Evolutionary conservation across 2,113 vertebrate genomes (phyloP), one percentile per base, ranked within the genome.

Genomic region (Panurus biarmicus): DNA sequence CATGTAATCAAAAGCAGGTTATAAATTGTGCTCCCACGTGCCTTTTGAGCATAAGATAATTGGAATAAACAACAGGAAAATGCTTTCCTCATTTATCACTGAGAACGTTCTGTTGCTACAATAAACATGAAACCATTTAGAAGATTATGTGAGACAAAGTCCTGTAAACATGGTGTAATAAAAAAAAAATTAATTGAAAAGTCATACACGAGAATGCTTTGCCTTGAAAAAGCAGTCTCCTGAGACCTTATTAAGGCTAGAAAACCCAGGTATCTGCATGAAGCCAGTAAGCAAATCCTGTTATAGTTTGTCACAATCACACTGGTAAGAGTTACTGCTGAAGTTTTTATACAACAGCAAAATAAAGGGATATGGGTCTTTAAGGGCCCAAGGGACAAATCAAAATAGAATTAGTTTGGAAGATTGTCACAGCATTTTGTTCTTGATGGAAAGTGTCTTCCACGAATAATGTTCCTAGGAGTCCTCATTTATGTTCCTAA

Each of bases 41-140:
- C 48, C 69, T 95, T 97, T 94, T 60, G 56, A 96, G 57, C 29
- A 29, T 19, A 86, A 95, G 44, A 64, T 58, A 81, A 96, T 95
- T 95, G 96, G 70, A 95, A 93, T 92, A 91, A 94, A 50, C 74
- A 71, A 80, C 62, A 96, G 57, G 45, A 87, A 93, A 93, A 60
- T 21, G 1, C 50, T 83, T 92, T 13, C 47, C 40, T 95, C 35
- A 50, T 95, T 94, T 86, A 89, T 96, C 54, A 85, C 28, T 82
- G 50, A 48, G 85, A 95, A 31, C 23, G 36, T 72, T 95, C 45
- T 66, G 67, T 24, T 81, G 31, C 54, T 69, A 61, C 54, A 89
- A 53, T 50, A 94, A 95, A 88, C 33, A 36, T 29, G 18, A 89
- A 90, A 78, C 50, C 47, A 71, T 84, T 74, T 82, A 87, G 72